phyloP scores from a whole-genome alignment of 2,888 invertebrate genomes.

The Aphidius colemani region DNA sequence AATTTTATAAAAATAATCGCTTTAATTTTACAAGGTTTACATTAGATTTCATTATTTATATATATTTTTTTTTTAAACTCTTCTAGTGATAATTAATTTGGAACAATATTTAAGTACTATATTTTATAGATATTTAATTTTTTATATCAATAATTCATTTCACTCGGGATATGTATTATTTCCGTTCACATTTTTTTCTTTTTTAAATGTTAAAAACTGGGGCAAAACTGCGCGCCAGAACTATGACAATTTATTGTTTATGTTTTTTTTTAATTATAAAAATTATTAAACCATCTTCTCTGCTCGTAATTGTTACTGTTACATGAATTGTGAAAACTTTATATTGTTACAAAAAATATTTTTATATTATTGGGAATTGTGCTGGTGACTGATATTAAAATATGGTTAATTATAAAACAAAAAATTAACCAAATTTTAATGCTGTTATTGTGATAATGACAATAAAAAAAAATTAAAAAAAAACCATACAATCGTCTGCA shows the following conservation, averaged over 20 bases:
- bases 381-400: conserved; percentile 29
- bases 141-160: conserved; percentile 23
- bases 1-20: background rate
- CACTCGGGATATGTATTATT: background rate
- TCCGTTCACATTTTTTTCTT: background rate
- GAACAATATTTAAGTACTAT: conserved; percentile 29
- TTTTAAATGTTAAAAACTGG: conserved; percentile 14
- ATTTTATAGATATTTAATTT: conserved; percentile 26
- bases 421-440: background rate
- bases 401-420: conserved; percentile 8
- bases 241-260: background rate
- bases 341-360: conserved; percentile 20
- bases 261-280: conserved; percentile 2
- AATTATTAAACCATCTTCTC: conserved; percentile 22
- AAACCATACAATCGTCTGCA: conserved; percentile 13
- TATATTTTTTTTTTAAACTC: conserved; percentile 32
- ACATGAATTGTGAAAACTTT: conserved; percentile 31
- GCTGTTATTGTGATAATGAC: background rate
- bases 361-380: conserved; percentile 25
- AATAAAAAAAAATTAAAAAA: background rate
- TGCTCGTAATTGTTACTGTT: conserved; percentile 24
- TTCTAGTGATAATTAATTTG: conserved; percentile 30
- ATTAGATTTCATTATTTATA: conserved; percentile 51
- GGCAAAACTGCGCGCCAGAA: conserved; percentile 34
- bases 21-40: conserved; percentile 53